Conservation (phyloP, 2,888 invertebrate species). For the Cyrtodaria siliqua region DNA sequence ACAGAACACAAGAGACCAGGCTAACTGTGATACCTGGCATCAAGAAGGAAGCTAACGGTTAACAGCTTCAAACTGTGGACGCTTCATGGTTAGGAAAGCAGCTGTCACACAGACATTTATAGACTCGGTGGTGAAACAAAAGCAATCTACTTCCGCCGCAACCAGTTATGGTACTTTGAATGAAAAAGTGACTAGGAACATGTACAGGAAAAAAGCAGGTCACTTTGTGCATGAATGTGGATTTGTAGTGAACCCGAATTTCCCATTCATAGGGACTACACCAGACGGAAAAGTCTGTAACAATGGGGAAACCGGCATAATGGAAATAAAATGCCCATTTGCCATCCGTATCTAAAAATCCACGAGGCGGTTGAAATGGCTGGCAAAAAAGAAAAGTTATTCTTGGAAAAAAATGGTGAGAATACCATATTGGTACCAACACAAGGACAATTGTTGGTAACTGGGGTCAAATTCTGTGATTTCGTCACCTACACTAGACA, state of each 20-base stretch:
- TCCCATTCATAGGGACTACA: slow-evolving; percentile 54
- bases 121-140: neutral
- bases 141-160: slow-evolving; percentile 21
- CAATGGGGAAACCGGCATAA: slow-evolving; percentile 20
- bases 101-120: neutral
- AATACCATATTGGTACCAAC: slow-evolving; percentile 20
- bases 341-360: slow-evolving; percentile 23
- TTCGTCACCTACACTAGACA: slow-evolving; percentile 25
- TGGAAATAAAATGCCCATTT: slow-evolving; percentile 56
- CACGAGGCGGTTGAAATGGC: neutral
- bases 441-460: slow-evolving; percentile 16
- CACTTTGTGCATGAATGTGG: slow-evolving; percentile 57
- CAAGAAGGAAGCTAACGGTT: slow-evolving; percentile 12
- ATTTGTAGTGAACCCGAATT: slow-evolving; percentile 37
- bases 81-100: slow-evolving; percentile 1
- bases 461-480: slow-evolving; percentile 18
- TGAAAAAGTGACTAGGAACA: slow-evolving; percentile 25
- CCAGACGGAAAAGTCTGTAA: slow-evolving; percentile 53
- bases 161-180: slow-evolving; percentile 26
- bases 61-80: slow-evolving; percentile 41
- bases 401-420: slow-evolving; percentile 6
- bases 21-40: slow-evolving; percentile 21
- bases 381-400: slow-evolving; percentile 1
- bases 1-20: slow-evolving; percentile 25
- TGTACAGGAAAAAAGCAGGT: slow-evolving; percentile 31